Conservation (phyloP, 2,888 invertebrate species). For the Chrysolina oricalcia region DNA sequence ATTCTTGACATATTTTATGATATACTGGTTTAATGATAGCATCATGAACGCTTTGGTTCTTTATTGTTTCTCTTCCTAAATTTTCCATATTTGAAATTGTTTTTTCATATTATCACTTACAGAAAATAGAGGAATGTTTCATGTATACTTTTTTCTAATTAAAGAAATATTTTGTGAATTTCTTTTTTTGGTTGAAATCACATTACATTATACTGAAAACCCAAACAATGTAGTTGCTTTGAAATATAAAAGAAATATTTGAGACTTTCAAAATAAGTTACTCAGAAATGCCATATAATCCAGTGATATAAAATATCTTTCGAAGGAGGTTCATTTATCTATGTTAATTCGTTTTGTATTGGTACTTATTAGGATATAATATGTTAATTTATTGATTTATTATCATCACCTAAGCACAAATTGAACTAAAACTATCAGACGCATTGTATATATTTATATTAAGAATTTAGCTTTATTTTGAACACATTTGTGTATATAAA, state of each 20-base stretch:
- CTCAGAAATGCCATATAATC: not conserved
- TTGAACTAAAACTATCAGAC: not conserved
- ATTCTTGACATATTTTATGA: too few species aligned
- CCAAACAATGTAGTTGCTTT: not conserved
- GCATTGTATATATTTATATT: conserved; percentile 17
- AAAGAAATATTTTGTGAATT: too few species aligned
- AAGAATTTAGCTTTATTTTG: conserved; percentile 6
- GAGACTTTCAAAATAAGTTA: not conserved
- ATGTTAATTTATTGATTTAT: not conserved
- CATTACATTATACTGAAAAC: too few species aligned
- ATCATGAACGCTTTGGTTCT: too few species aligned
- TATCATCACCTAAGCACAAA: not conserved
- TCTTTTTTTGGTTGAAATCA: too few species aligned
- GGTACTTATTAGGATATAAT: not conserved
- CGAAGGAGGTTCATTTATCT: not conserved
- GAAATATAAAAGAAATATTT: not conserved
- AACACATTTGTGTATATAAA: conserved; percentile 21
- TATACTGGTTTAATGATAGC: too few species aligned
- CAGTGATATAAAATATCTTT: not conserved
- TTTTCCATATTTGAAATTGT: too few species aligned
- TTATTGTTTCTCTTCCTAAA: too few species aligned
- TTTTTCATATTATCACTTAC: too few species aligned
- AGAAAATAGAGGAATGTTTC: too few species aligned
- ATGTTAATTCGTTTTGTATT: not conserved
- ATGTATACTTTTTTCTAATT: too few species aligned